phyloP scores from a whole-genome alignment of 2,888 invertebrate genomes.

The Sturmia bella region DNA sequence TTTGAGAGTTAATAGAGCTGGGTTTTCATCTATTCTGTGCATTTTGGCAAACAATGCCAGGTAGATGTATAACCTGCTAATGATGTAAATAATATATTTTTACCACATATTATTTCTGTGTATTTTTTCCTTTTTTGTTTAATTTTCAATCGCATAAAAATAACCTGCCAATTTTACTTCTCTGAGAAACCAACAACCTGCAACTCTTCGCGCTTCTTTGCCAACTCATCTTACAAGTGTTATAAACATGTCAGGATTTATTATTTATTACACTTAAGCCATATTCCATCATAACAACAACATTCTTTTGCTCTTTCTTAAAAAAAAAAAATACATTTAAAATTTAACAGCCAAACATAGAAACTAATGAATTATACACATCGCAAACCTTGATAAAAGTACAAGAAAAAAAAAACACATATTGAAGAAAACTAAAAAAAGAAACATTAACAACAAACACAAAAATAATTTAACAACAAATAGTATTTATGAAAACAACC shows the following conservation, averaged over 20 bases:
- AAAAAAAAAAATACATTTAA: conserved; percentile 17
- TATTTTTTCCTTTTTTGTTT: not conserved
- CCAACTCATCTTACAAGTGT: conserved; percentile 32
- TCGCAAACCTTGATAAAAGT: conserved; percentile 52
- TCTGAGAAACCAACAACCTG: not conserved
- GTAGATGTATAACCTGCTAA: no score
- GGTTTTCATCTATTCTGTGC: no score
- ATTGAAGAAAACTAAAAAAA: conserved; percentile 12
- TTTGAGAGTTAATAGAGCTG: no score
- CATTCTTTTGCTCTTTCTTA: not conserved
- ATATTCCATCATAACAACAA: conserved; percentile 59
- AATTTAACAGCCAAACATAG: conserved; percentile 40
- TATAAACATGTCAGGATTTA: conserved; percentile 65
- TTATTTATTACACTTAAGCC: conserved; percentile 56
- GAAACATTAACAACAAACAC: conserved; percentile 40
- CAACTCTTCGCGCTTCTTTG: not conserved
- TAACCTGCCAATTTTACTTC: conserved; percentile 5
- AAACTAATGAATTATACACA: conserved; percentile 52
- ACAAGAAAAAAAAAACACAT: not conserved
- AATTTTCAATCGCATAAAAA: not conserved
- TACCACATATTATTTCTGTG: no score
- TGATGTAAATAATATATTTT: no score
- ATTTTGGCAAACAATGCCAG: no score
- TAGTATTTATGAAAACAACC: conserved; percentile 1
- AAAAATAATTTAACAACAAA: conserved; percentile 27